Conservation (phyloP, 2,888 invertebrate genomes). For the Ceraclea dissimilis region DNA sequence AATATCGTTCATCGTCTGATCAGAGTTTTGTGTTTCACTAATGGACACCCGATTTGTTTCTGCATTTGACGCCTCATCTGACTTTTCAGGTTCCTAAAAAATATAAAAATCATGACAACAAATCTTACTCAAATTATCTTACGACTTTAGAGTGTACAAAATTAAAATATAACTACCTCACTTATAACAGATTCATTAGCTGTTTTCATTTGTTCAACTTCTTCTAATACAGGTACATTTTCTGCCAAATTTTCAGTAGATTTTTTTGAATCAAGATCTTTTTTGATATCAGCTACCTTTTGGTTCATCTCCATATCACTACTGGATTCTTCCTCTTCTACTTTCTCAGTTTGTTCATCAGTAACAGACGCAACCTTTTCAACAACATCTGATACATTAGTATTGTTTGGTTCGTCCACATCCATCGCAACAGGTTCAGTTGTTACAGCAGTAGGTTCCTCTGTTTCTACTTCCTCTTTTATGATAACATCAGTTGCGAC, state of each 20-base stretch:
- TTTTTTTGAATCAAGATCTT: slow-evolving; percentile 24
- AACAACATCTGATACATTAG: background rate
- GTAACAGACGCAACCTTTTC: background rate
- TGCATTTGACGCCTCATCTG: slow-evolving; percentile 29
- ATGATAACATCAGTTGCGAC: background rate
- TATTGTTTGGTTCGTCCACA: background rate
- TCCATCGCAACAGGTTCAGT: background rate
- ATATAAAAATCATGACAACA: background rate
- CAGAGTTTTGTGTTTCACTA: slow-evolving; percentile 20
- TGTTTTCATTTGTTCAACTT: background rate
- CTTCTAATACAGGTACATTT: slow-evolving; percentile 1
- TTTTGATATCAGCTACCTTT: slow-evolving; percentile 27
- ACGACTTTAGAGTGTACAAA: background rate
- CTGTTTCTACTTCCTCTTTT: background rate
- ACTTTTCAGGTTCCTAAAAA: slow-evolving; percentile 20
- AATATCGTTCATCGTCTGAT: slow-evolving; percentile 3
- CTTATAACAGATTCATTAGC: background rate
- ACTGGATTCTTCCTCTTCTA: slow-evolving; percentile 24
- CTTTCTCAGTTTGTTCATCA: slow-evolving; percentile 7
- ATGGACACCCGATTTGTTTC: background rate
- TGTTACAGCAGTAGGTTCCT: background rate
- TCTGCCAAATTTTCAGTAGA: slow-evolving; percentile 17
- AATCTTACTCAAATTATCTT: too few species aligned
- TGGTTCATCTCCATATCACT: slow-evolving; percentile 27
- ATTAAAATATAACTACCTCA: background rate